Conservation (phyloP, 2,888 invertebrate genomes). For the Incurvaria masculella region DNA sequence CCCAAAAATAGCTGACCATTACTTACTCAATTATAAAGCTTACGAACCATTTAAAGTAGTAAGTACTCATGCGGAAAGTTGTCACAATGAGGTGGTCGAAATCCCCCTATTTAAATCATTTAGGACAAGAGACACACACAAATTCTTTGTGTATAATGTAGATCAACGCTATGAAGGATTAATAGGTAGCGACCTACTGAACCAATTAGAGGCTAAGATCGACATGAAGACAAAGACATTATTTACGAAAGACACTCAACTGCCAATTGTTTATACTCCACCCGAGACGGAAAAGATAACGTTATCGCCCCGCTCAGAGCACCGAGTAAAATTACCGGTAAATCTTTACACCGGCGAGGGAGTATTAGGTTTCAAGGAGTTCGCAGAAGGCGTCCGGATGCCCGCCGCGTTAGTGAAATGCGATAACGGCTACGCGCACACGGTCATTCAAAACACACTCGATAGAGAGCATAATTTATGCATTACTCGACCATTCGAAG, state of each 20-base stretch:
- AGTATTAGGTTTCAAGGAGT: conserved; percentile 1
- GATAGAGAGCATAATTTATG: not conserved
- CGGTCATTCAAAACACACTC: not conserved
- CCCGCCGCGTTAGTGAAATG: conserved; percentile 7
- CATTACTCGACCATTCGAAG: not conserved
- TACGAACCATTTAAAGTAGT: conserved; percentile 10
- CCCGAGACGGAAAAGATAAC: not conserved
- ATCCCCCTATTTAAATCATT: conserved; percentile 9
- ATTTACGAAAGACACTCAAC: not conserved
- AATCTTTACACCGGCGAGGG: conserved; percentile 2
- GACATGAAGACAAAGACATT: not conserved
- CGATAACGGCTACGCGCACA: conserved; percentile 46
- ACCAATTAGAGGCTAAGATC: conserved; percentile 9
- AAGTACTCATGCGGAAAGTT: conserved; percentile 9
- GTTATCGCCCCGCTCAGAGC: not conserved
- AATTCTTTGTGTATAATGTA: conserved; percentile 15
- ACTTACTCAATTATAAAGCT: not conserved
- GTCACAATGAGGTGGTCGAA: conserved; percentile 6
- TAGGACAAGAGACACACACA: conserved; percentile 7
- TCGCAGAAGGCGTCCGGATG: conserved; percentile 6
- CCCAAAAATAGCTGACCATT: not conserved
- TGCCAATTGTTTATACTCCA: not conserved
- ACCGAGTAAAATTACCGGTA: conserved; percentile 4
- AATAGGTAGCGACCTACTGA: conserved; percentile 13
- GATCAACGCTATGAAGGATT: conserved; percentile 13